Evolutionary conservation across 2,888 invertebrate genomes (phyloP).

Genomic region (Meganola albula): DNA sequence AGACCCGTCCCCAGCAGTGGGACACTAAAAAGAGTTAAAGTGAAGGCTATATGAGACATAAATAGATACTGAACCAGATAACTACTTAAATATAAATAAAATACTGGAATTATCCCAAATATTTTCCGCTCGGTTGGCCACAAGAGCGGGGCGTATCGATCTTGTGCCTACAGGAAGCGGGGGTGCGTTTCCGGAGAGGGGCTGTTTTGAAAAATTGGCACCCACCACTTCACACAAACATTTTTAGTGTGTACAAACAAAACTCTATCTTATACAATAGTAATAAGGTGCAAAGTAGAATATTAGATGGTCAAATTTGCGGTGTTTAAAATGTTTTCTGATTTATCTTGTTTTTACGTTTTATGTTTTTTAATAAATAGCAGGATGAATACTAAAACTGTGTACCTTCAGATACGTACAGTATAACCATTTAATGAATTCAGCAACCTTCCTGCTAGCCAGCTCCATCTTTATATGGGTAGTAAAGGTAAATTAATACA

Average conservation of each 20-base stretch:
- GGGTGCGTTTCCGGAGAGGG: slow-evolving; percentile 59
- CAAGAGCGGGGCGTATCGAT: slow-evolving; percentile 67
- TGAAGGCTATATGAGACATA: too few relatives aligned
- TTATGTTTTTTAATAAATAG: slow-evolving; percentile 27
- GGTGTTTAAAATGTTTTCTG: slow-evolving; percentile 37
- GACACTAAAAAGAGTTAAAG: too few relatives aligned
- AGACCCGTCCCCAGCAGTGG: too few relatives aligned
- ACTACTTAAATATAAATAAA: too few relatives aligned
- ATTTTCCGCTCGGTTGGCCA: slow-evolving; percentile 47
- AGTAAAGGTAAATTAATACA: too few relatives aligned
- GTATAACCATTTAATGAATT: too few relatives aligned
- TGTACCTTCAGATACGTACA: too few relatives aligned
- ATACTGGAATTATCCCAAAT: slow-evolving; percentile 28
- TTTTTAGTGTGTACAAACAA: slow-evolving; percentile 35
- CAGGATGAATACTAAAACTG: too few relatives aligned
- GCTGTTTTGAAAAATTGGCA: slow-evolving; percentile 77
- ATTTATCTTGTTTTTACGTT: slow-evolving; percentile 41
- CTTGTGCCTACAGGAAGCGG: slow-evolving; percentile 67
- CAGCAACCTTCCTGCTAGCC: too few relatives aligned
- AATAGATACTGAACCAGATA: too few relatives aligned
- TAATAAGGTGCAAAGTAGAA: slow-evolving; percentile 27
- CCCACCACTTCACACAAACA: slow-evolving; percentile 50
- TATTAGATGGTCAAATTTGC: slow-evolving; percentile 22
- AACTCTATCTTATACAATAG: slow-evolving; percentile 34
- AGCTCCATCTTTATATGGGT: too few relatives aligned